Conservation (phyloP, 2,113 vertebrate genomes). For the Chunga burmeisteri region DNA sequence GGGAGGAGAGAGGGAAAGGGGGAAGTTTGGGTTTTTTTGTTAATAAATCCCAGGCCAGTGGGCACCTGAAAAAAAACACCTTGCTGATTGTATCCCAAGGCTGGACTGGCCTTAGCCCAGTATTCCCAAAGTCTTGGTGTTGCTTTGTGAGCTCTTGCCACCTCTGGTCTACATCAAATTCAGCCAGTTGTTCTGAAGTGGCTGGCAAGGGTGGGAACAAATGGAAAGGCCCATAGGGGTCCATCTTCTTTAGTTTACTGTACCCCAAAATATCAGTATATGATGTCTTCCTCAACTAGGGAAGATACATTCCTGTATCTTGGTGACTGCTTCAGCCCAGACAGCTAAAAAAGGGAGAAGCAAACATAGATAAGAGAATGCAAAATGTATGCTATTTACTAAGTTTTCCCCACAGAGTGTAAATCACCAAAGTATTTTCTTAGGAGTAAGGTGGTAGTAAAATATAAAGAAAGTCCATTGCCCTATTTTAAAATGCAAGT, state of each 20-base stretch:
- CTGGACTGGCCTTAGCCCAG: background rate
- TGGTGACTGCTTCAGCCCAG: background rate
- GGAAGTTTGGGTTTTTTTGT: background rate
- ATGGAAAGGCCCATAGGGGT: background rate
- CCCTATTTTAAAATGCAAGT: background rate
- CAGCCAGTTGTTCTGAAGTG: background rate
- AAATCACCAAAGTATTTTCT: background rate
- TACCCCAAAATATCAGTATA: background rate
- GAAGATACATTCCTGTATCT: background rate
- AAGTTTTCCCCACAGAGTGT: background rate
- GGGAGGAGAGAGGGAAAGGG: background rate
- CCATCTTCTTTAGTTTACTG: background rate
- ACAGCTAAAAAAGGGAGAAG: background rate
- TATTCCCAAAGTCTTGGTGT: background rate
- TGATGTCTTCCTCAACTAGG: background rate
- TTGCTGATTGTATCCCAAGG: background rate
- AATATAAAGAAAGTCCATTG: background rate
- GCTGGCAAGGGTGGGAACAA: background rate
- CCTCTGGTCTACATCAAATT: background rate
- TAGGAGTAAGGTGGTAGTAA: background rate
- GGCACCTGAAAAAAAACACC: background rate
- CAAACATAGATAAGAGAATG: background rate
- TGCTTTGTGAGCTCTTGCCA: background rate
- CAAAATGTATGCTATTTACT: background rate
- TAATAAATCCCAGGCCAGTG: background rate